Percentiles rank a stretch among this genome's conserved stretches.
Evolutionary conservation across 2,113 vertebrate species (phyloP).

Genomic region (Amblyopsis rosae): DNA sequence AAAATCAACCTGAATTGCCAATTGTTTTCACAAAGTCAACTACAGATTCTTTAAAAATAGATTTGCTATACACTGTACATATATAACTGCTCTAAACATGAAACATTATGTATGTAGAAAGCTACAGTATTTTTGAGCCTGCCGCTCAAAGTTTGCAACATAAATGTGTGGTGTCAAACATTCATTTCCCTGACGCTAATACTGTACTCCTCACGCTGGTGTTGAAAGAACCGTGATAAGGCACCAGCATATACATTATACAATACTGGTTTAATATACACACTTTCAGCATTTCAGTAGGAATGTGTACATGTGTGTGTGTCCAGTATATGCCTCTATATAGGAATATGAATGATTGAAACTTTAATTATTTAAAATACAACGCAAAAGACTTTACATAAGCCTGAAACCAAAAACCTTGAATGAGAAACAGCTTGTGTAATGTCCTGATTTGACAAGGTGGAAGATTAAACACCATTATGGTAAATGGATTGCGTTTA

Average conservation of each 20-base stretch:
- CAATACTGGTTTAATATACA: no score
- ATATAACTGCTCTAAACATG: constrained; percentile 2
- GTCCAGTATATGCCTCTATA: no score
- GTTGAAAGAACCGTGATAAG: no score
- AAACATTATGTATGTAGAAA: not conserved
- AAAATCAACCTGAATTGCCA: not conserved
- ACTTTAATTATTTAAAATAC: no score
- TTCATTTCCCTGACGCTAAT: constrained; percentile 44
- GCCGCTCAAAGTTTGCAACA: constrained; percentile 18
- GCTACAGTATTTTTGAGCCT: not conserved
- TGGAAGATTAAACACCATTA: no score
- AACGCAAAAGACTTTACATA: constrained; percentile 10
- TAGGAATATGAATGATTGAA: no score
- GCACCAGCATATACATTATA: no score
- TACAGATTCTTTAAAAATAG: not conserved
- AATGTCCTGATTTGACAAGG: no score
- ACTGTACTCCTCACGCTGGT: no score
- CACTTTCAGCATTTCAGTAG: no score
- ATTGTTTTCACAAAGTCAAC: not conserved
- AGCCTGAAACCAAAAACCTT: constrained; percentile 5
- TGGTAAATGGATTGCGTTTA: no score
- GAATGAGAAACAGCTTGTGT: not conserved
- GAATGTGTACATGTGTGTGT: no score
- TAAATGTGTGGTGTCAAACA: constrained; percentile 60
- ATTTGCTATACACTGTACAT: not conserved